Evolutionary conservation across 2,888 invertebrate genomes (phyloP).

Genomic region (Spisula solida): DNA sequence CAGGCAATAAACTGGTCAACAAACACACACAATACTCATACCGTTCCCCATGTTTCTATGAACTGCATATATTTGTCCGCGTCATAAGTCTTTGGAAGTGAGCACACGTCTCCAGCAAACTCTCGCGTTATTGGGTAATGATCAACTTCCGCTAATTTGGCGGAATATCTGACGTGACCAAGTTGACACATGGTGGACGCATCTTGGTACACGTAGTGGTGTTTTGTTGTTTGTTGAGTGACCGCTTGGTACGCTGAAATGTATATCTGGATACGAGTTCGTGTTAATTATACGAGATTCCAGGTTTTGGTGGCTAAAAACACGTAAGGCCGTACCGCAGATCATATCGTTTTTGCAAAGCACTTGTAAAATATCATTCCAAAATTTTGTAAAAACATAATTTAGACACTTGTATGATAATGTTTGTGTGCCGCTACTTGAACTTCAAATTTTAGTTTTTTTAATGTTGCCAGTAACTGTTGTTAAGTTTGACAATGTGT

Average conservation of each 20-base stretch:
- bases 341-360: too few relatives aligned
- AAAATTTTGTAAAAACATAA: too few relatives aligned
- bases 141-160: constrained; percentile 62
- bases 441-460: too few relatives aligned
- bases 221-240: constrained; percentile 60
- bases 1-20: too few relatives aligned
- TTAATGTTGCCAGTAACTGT: too few relatives aligned
- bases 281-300: not conserved
- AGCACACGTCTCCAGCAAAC: constrained; percentile 69
- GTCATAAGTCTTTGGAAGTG: constrained; percentile 66
- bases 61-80: constrained; percentile 67
- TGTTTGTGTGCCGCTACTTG: too few relatives aligned
- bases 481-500: too few relatives aligned
- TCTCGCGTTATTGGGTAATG: constrained; percentile 70
- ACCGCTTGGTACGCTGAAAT: constrained; percentile 66
- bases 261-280: not conserved
- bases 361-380: too few relatives aligned
- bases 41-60: constrained; percentile 75
- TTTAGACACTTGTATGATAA: too few relatives aligned
- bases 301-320: too few relatives aligned
- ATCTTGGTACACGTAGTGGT: constrained; percentile 72
- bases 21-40: constrained; percentile 25
- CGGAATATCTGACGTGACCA: constrained; percentile 70
- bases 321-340: too few relatives aligned
- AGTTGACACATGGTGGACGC: constrained; percentile 63